Conservation (phyloP, 2,113 vertebrate species). For the Ptyas mucosa region DNA sequence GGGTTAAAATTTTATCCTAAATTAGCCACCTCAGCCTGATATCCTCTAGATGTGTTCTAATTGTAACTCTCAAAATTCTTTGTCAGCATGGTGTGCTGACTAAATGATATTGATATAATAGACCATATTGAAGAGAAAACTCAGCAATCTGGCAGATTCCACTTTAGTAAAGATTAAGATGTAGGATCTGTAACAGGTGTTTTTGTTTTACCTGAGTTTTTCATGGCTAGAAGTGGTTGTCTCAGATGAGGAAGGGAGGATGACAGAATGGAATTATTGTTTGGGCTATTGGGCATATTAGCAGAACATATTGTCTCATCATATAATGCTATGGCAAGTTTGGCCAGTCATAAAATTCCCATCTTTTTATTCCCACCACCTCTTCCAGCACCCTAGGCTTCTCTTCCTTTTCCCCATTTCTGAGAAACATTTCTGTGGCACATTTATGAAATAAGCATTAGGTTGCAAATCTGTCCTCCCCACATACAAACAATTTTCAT, state of each 20-base stretch:
- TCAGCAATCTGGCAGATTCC: neutral
- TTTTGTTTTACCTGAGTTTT: neutral
- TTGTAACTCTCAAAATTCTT: neutral
- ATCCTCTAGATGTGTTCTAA: neutral
- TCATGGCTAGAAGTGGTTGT: neutral
- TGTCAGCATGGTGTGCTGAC: neutral
- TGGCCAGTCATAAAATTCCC: neutral
- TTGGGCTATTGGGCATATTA: neutral
- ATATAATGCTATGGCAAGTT: neutral
- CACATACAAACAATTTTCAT: neutral
- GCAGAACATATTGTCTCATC: neutral
- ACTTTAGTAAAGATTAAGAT: neutral
- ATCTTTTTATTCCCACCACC: neutral
- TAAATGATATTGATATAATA: neutral
- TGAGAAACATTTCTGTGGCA: neutral
- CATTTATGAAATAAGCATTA: neutral
- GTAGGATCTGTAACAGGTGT: neutral
- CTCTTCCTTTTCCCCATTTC: neutral
- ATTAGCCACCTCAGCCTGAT: neutral
- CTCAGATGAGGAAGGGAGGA: neutral
- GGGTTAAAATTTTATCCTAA: neutral
- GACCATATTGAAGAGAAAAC: neutral
- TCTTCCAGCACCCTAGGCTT: neutral
- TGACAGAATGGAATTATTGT: neutral
- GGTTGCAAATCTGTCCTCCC: neutral